A percentile compares a stretch with the other conserved stretches of the same genome.
phyloP scores from a whole-genome alignment of 2,888 invertebrate species.

The Prosapia bicincta region DNA sequence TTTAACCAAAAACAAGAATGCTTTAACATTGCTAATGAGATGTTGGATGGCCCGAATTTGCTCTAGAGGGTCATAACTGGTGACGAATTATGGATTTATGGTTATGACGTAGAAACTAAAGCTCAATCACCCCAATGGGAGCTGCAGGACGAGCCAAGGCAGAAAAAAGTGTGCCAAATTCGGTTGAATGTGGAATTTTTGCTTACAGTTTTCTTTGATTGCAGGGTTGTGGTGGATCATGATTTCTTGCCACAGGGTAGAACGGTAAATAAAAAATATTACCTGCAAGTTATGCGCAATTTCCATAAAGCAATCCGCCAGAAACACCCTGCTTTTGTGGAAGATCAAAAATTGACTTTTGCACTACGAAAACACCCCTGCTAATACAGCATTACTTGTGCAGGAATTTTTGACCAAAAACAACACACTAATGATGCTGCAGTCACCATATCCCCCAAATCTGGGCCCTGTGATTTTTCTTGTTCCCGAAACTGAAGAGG shows the following conservation, averaged over 20 bases:
- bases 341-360: background rate
- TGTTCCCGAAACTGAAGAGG: too few species aligned
- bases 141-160: constrained; percentile 36
- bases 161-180: constrained; percentile 32
- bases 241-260: too few species aligned
- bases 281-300: background rate
- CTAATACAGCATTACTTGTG: background rate
- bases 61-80: constrained; percentile 38
- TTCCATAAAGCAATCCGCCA: background rate
- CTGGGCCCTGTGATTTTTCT: too few species aligned
- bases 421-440: too few species aligned
- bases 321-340: background rate
- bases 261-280: background rate
- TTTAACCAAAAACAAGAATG: too few species aligned
- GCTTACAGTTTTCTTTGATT: too few species aligned
- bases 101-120: constrained; percentile 40
- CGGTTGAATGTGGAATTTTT: constrained; percentile 14
- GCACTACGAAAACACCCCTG: background rate
- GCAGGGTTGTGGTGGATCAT: too few species aligned
- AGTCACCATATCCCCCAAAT: too few species aligned
- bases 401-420: too few species aligned
- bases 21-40: too few species aligned
- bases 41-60: constrained; percentile 15
- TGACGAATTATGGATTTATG: constrained; percentile 40
- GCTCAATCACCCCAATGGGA: constrained; percentile 38